Evolutionary conservation across 2,888 invertebrate species (phyloP).

Genomic region (Pyrocoelia pectoralis): DNA sequence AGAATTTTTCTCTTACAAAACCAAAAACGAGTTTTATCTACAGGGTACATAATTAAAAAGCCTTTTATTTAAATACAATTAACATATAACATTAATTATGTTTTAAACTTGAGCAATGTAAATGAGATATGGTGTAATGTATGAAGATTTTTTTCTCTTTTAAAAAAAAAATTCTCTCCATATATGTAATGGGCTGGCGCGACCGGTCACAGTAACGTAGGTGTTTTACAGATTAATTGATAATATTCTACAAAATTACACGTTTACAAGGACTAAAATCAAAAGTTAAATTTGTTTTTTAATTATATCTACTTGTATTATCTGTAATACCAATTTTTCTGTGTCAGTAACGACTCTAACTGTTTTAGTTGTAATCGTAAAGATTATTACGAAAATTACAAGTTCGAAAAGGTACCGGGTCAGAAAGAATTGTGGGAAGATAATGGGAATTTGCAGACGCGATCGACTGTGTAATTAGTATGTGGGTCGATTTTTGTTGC

Average conservation of each 20-base stretch:
- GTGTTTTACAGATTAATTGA: conserved; percentile 25
- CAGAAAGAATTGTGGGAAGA: conserved; percentile 4
- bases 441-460: not conserved
- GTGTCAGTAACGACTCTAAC: not conserved
- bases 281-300: conserved; percentile 15
- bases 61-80: conserved; percentile 11
- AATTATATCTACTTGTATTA: conserved; percentile 2
- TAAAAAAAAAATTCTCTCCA: conserved; percentile 23
- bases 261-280: not conserved
- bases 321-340: not conserved
- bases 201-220: conserved; percentile 29
- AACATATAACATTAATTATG: conserved; percentile 23
- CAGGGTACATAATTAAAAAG: conserved; percentile 6
- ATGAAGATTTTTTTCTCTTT: conserved; percentile 20
- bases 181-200: conserved; percentile 27
- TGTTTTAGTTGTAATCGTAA: not conserved
- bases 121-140: conserved; percentile 7
- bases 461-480: conserved; percentile 1
- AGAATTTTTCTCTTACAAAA: not conserved
- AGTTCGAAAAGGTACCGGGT: not conserved
- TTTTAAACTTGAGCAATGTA: conserved; percentile 24
- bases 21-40: conserved; percentile 1
- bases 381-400: not conserved
- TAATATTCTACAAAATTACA: conserved; percentile 25
- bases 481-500: conserved; percentile 8